Evolutionary conservation across 1,140 invertebrate genomes (phyloP), one percentile per base, ranked within the genome.

Genomic region (Mizuhopecten yessoensis): DNA sequence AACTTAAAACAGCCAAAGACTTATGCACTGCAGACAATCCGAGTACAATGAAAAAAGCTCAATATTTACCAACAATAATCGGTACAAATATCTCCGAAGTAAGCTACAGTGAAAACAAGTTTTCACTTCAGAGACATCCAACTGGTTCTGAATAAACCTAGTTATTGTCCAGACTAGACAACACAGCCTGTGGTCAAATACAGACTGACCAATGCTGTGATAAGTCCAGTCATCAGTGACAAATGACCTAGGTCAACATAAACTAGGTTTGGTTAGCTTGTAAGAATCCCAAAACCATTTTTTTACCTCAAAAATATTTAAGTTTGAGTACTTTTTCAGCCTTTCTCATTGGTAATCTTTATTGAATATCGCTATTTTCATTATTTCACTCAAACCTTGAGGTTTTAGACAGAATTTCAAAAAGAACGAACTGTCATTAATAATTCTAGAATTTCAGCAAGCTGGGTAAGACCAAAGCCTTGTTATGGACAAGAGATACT

Each of bases 161-260:
- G 57, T 75, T 75, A 75, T n/a, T 75, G 57, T 75, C 17, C 5
- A 17, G 57, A 75, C 57, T 29, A 75, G 57, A 75, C 57, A 29
- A 75, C 57, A 75, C n/a, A 75, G 57, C 57, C 57, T 75, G 57
- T 75, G 57, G 57, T 29, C 23, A 49, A 49, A 49, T 49, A 49
- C 45, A 75, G 57, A 75, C 23, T 75, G 57, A 75, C 57, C 57
- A 75, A 75, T 75, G 17, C 42, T 45, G 57, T 75, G 57, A 29
- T 75, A 10, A 45, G 57, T 75, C 57, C 57, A 75, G 23, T 17
- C 57, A 75, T n/a, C 57, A 75, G 57, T 75, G 57, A 75, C 57
- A 29, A 75, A 75, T 75, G 57, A 75, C 57, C 57, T 29, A 75
- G 57, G 57, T 75, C n/a, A 75, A 75, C 42, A 75, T n/a, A 29